Evolutionary conservation across 2,797 vertebrate species (phyloP).

Genomic region (Poliocrania exsul): DNA sequence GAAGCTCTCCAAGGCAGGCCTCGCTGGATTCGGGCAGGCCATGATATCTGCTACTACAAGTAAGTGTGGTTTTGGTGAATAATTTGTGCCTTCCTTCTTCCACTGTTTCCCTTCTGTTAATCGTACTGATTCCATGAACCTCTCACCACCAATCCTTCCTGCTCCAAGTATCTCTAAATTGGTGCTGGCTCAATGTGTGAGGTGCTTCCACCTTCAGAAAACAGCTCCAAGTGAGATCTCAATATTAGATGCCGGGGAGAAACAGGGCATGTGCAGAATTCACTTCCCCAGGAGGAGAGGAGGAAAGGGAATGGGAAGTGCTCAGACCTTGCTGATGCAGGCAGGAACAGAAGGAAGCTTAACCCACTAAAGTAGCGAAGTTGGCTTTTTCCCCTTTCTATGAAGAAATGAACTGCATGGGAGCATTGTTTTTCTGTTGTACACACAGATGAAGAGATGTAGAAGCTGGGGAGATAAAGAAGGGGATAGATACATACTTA

Average conservation of each 20-base stretch:
- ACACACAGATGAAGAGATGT: rapidly evolving
- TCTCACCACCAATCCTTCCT: neutral
- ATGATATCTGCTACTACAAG: constrained; percentile 94
- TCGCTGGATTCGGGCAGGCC: constrained; percentile 86
- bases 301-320: neutral
- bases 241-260: neutral
- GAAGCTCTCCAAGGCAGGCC: constrained; percentile 88
- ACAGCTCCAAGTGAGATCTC: neutral
- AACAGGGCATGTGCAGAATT: neutral
- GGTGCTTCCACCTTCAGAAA: neutral
- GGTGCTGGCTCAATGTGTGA: neutral
- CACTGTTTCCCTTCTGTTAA: neutral
- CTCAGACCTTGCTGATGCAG: neutral
- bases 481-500: neutral
- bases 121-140: neutral
- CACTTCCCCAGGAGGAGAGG: neutral
- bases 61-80: constrained; percentile 60
- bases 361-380: neutral
- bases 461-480: neutral
- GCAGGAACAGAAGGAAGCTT: neutral
- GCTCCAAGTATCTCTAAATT: neutral
- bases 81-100: neutral
- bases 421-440: neutral
- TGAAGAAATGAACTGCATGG: neutral
- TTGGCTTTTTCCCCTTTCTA: neutral